Evolutionary conservation across 2,888 invertebrate genomes (phyloP).

Genomic region (Terebella lapidaria): DNA sequence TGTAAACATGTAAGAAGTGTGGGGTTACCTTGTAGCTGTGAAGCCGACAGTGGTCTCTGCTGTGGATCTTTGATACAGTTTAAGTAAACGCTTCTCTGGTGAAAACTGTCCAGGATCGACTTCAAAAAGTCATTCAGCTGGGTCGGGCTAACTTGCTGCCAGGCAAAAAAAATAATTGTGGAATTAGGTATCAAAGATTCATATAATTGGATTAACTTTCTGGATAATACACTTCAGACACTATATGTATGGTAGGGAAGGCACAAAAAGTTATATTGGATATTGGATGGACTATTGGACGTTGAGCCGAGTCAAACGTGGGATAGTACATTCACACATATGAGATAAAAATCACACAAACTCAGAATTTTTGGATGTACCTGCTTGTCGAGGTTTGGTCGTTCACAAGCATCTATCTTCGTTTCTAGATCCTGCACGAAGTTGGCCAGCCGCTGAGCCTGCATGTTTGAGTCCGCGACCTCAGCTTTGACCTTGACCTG

Average conservation of each 20-base stretch:
- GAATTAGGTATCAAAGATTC: neutral
- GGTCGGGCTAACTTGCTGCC: slow-evolving; percentile 38
- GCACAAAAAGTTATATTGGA: too few relatives aligned
- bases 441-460: slow-evolving; percentile 41
- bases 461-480: slow-evolving; percentile 49
- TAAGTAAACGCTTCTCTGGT: slow-evolving; percentile 38
- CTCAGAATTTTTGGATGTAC: too few relatives aligned
- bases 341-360: too few relatives aligned
- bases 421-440: slow-evolving; percentile 37
- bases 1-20: slow-evolving; percentile 25
- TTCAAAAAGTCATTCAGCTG: slow-evolving; percentile 39
- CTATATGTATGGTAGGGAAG: too few relatives aligned
- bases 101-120: slow-evolving; percentile 38
- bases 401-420: slow-evolving; percentile 44
- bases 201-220: neutral
- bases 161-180: neutral
- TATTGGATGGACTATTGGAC: too few relatives aligned
- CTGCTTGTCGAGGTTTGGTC: slow-evolving; percentile 49
- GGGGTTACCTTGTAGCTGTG: slow-evolving; percentile 22
- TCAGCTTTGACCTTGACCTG: slow-evolving; percentile 48
- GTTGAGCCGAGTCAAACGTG: too few relatives aligned
- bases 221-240: too few relatives aligned
- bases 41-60: slow-evolving; percentile 9
- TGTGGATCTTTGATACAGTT: slow-evolving; percentile 31
- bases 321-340: too few relatives aligned